Base-by-base conservation (phyloP, 2,113 vertebrate species). In the Rostratula benghalensis region DNA sequence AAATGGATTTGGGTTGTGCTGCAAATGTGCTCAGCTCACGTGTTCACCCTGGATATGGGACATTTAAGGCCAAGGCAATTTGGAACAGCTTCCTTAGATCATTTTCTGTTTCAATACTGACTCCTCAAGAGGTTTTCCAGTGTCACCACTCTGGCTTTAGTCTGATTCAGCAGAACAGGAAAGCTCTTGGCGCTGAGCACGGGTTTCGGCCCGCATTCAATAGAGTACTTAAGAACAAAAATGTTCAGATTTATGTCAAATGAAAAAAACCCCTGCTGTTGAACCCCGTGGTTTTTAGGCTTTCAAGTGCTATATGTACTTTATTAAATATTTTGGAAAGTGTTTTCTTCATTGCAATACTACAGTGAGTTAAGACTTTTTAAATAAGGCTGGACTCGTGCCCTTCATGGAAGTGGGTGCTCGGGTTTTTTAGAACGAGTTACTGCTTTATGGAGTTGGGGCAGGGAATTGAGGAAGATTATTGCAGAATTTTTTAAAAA, bases 11-110 rank as follows among this genome's bases (percentile, higher is more conserved):
- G 81, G 19, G 37, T 67, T 64, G n/a, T 56, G 63, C 64, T 88
- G 71, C 37, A 48, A 2, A n/a, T 23, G 46, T n/a, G 50, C 48
- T 65, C 48, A 59, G 0, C 61, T 60, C 30, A 1, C 0, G 0
- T 64, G 50, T 65, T 57, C 19, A 2, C 33, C 1, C 3, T 41
- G 63, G 75, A 3, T 27, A 3, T 5, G 33, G 61, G 69, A 59
- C 28, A 2, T 41, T 46, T 51, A 15, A 63, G 77, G 74, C 39
- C 43, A 81, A 78, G 56, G 33, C 60, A 28, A 23, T 68, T 65
- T 35, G 76, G 53, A 74, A 25, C 31, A 65, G 18, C 4, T 41
- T 35, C 24, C 77, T 79, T 33, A 1, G 16, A 28, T 57, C n/a
- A 19, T 41, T 22, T 39, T 87, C 27, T 75, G 8, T 56, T 88